Conservation (phyloP, 2,888 invertebrate genomes). For the Volucella inanis region DNA sequence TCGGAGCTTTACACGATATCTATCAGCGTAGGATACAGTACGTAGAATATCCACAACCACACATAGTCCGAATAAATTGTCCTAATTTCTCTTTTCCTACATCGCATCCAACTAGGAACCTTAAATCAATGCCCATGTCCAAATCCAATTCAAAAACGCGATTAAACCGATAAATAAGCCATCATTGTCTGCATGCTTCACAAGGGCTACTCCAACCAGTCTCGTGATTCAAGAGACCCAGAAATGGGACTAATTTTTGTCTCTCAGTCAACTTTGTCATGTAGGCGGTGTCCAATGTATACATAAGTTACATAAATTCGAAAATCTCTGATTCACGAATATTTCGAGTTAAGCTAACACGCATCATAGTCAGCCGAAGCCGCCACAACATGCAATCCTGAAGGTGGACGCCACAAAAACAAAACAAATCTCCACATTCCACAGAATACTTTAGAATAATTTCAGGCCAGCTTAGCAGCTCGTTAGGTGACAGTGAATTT, state of each 20-base stretch:
- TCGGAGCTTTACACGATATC: too few relatives aligned
- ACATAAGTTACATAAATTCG: slow-evolving; percentile 52
- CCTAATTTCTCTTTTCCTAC: slow-evolving; percentile 33
- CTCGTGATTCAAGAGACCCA: slow-evolving; percentile 48
- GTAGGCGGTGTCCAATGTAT: slow-evolving; percentile 65
- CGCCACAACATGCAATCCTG: slow-evolving; percentile 56
- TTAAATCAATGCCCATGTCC: slow-evolving; percentile 23
- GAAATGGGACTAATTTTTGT: slow-evolving; percentile 23
- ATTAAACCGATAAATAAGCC: slow-evolving; percentile 61
- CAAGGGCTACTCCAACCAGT: slow-evolving; percentile 40
- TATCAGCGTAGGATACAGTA: too few relatives aligned
- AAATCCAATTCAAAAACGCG: slow-evolving; percentile 12
- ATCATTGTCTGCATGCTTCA: slow-evolving; percentile 30
- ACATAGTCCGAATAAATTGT: slow-evolving; percentile 2
- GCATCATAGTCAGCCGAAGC: slow-evolving; percentile 33
- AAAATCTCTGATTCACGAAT: slow-evolving; percentile 63
- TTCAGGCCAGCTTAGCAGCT: slow-evolving; percentile 37
- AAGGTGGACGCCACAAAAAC: slow-evolving; percentile 41
- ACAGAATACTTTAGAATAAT: slow-evolving; percentile 42
- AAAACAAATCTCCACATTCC: slow-evolving; percentile 61
- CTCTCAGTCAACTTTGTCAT: slow-evolving; percentile 30
- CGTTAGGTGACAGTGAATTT: slow-evolving; percentile 69
- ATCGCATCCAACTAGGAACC: slow-evolving; percentile 35
- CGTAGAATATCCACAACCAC: not conserved
- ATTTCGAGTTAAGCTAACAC: slow-evolving; percentile 52